Evolutionary conservation across 2,113 vertebrate genomes (phyloP), one percentile per base, ranked within the genome.

Genomic region (Arvicanthis niloticus): DNA sequence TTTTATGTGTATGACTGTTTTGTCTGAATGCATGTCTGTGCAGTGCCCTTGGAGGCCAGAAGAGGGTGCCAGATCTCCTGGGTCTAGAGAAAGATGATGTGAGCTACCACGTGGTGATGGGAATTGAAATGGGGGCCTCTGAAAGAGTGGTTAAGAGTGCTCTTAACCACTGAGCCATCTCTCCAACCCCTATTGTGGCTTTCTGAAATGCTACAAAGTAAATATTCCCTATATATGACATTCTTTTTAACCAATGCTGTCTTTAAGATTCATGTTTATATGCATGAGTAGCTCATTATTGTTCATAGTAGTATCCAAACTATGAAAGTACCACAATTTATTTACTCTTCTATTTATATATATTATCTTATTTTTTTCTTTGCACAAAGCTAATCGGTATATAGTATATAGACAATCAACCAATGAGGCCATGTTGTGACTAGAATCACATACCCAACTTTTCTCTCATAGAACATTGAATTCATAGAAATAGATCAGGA

Each of bases 311-410:
- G 24, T n/a, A 73, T 89, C 48, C 31, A 40, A 91, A 70, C 72
- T 62, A 62, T 67, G 58, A 75, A 95, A 95, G 58, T 58, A 17
- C 4, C 53, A 68, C 24, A 82, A 1, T 91, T 87, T 88, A 92
- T 87, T 72, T 84, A 4, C 60, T 75, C 17, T 92, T 96, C 58
- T 87, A 56, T 65, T 60, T 88, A 34, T 88, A 73, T 42, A n/a
- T 72, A 81, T 85, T 96, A 3, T 85, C 93, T 94, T 53, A 70
- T 56, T 73, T 90, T 94, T 89, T 90, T 65, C n/a, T 91, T 76
- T 89, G 7, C 13, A 68, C 56, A 73, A 92, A 68, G 13, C 24
- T 91, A 48, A 31, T 51, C 7, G 78, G 70, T 77, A 88, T 95
- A 60, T 2, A 24, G 10, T 91, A 40, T 34, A 22, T 80, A 62